Evolutionary conservation across 1,140 invertebrate species (phyloP).

Genomic region (Bombus difficillimus): DNA sequence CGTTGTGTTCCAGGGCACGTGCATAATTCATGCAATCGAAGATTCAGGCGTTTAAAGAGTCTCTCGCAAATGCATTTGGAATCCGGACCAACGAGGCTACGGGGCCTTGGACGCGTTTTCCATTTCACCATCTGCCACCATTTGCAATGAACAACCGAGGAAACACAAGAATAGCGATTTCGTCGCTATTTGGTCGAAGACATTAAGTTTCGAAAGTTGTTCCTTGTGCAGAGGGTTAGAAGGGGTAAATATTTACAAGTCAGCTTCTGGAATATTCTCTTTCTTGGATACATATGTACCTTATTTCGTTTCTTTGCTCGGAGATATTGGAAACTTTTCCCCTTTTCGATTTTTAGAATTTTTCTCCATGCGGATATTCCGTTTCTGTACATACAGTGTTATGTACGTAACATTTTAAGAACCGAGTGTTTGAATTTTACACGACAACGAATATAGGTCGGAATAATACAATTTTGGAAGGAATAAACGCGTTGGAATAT

Average conservation of each 20-base stretch:
- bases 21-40: slow-evolving; percentile 31
- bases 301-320: background rate
- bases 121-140: background rate
- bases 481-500: background rate
- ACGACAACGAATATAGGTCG: too few species aligned
- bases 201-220: background rate
- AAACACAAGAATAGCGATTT: background rate
- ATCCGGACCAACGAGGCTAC: background rate
- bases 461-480: background rate
- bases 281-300: background rate
- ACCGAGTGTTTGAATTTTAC: background rate
- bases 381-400: background rate
- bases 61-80: background rate
- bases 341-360: background rate
- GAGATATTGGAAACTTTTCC: background rate
- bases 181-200: background rate
- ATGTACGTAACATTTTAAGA: background rate
- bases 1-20: background rate
- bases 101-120: slow-evolving; percentile 12
- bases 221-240: background rate
- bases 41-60: slow-evolving; percentile 18
- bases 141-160: background rate
- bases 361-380: background rate
- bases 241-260: slow-evolving; percentile 23
- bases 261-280: background rate